Base-by-base conservation (phyloP, 1,140 invertebrate species). In the roundworm (Caenorhabditis elegans) region DNA sequence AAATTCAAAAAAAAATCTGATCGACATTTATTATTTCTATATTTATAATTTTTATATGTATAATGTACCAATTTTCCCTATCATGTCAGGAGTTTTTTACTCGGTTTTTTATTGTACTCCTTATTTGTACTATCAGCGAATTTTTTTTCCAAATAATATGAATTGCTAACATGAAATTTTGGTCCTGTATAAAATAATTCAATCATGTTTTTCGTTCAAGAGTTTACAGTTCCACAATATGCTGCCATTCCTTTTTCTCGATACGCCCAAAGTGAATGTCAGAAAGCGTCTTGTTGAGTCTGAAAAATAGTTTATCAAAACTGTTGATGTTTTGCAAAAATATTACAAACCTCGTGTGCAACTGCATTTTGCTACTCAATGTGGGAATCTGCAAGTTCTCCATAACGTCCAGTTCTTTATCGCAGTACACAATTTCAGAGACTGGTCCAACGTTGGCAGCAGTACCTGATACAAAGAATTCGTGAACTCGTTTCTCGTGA, bases 401-500 rank as follows among this genome's bases (percentile, higher is more conserved):
- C 77, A 85, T 84, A 28, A 82, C 47, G 10, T 80, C 83, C 4
- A 22, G 53, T 36, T 53, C 48, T 31, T 76, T 47, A 36, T 89
- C 86, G 17, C 36, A 39, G 13, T 70, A 17, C 78, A 88, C 24
- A 79, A 88, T 87, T 22, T 84, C 34, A 0, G 87, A 86, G 6
- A 88, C 88, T 13, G 87, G 87, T 4, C 82, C 86, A 24, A 89
- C 85, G 11, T 87, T 83, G 48, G 85, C 87, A 4, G 88, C 88
- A n/a, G 88, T 88, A 15, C 87, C 87, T 0, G 88, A 83, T 6
- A 87, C 88, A 77, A 88, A 88, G 11, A 88, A 80, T 82, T 88
- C 86, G 13, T 82, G 39, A 17, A 98, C 96, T 90, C 95, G 93
- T 83, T 94, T 94, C 90, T 95, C 92, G 75, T 93, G 92, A 53